phyloP scores from a whole-genome alignment of 2,113 vertebrate genomes.

The Scytalopus superciliaris region DNA sequence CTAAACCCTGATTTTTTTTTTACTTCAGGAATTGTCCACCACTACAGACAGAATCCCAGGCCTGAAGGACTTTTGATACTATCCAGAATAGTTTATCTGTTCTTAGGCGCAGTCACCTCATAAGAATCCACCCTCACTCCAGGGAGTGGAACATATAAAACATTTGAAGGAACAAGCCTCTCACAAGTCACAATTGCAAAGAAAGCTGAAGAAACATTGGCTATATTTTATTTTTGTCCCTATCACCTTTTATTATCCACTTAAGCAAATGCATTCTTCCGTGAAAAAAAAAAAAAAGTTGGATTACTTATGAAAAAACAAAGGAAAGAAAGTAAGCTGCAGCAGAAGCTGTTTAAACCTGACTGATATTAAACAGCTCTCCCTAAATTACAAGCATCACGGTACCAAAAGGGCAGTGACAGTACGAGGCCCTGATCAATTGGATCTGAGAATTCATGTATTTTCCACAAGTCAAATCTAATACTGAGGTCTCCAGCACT shows the following conservation, averaged over 20 bases:
- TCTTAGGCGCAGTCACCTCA: background rate
- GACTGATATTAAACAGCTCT: background rate
- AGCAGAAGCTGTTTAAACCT: background rate
- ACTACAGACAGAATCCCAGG: background rate
- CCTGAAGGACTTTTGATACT: background rate
- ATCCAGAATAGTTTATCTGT: background rate
- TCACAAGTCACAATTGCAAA: background rate
- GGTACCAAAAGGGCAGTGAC: background rate
- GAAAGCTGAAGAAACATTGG: background rate
- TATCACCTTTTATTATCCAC: background rate
- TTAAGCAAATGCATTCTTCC: background rate
- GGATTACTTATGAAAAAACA: background rate
- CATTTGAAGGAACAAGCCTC: background rate
- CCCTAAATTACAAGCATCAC: background rate
- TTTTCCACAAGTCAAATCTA: background rate
- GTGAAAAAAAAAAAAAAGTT: background rate
- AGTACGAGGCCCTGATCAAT: background rate
- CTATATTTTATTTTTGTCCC: background rate
- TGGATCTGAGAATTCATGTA: background rate
- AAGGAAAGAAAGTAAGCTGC: background rate
- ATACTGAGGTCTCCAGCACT: background rate
- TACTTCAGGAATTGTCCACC: background rate
- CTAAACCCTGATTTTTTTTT: background rate
- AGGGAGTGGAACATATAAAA: rapidly evolving
- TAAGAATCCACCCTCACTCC: background rate